Conservation (phyloP, 2,113 vertebrate species). For the Cnemophilus loriae region DNA sequence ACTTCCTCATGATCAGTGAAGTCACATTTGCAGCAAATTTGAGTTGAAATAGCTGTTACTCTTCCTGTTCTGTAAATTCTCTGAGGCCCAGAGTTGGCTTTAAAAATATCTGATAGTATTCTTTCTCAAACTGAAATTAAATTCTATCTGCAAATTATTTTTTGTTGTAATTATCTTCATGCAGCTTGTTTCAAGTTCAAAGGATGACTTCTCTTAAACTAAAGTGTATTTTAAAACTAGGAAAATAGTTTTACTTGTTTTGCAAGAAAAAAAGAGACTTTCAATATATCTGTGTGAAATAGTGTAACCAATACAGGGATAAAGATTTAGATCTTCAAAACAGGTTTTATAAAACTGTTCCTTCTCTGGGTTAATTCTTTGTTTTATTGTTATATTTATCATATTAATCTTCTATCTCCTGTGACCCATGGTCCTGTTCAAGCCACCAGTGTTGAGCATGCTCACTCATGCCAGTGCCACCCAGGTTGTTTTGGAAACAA, state of each 20-base stretch:
- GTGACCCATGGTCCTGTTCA: neutral
- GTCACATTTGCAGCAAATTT: neutral
- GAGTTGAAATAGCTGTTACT: neutral
- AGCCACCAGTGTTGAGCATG: neutral
- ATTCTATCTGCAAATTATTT: neutral
- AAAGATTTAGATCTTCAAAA: neutral
- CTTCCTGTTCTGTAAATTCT: neutral
- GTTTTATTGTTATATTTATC: too few species aligned
- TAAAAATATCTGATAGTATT: neutral
- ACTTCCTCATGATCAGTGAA: neutral
- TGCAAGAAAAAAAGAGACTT: neutral
- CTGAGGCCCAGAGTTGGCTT: neutral
- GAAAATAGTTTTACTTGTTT: neutral
- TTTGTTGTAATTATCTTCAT: neutral
- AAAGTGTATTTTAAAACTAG: neutral
- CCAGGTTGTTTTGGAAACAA: neutral
- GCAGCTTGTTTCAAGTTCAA: neutral
- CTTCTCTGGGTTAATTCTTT: neutral
- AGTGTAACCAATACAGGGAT: neutral
- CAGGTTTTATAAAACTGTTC: neutral
- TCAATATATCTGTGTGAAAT: neutral
- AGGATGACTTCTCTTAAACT: neutral
- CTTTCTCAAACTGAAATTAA: neutral
- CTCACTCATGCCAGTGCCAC: rapidly evolving
- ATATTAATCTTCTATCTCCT: neutral